Evolutionary conservation across 2,113 vertebrate genomes (phyloP), one percentile per base, ranked within the genome.

Genomic region (Taurulus bubalis): DNA sequence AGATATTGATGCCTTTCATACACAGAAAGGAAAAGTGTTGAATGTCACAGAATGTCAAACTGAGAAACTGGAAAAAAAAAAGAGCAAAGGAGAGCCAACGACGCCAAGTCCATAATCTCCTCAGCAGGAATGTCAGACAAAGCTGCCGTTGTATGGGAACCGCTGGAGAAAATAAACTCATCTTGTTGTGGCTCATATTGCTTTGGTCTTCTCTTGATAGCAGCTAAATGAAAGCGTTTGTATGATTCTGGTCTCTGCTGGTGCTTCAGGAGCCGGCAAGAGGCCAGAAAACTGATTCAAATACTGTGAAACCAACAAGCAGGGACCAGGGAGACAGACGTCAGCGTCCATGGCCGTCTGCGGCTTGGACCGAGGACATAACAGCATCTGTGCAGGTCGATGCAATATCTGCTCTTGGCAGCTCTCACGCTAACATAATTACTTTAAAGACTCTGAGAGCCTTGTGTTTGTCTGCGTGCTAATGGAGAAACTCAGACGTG

Each of bases 61-160:
- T n/a, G 64, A 56, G 59, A 71, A 30, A 71, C 1, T 18, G 73
- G 49, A 16, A 38, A 36, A 78, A 75, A 82, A 4, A 32, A 32
- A 32, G 4, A 32, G 15, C n/a, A 8, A 73, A 62, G 11, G n/a
- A 72, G 74, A 69, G 47, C 9, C 32, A 63, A 40, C 36, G 36
- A 56, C 83, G 77, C 15, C 7, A n/a, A n/a, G 28, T 70, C 79
- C 63, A 30, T 81, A 68, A 56, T 30, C 60, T 71, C 71, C 40
- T 73, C 86, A 53, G 70, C 62, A 64, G 32, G 75, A 34, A 38
- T 53, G 75, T 75, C 26, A 24, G 64, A 84, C 80, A 81, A 72
- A 78, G 81, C 80, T 2, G 67, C 26, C 66, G 85, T 90, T 93
- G 90, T 93, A 12, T 63, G 22, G 7, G 7, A 62, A 8, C 6